Base-by-base conservation (phyloP, 2,113 vertebrate genomes). In the Megaptera novaeangliae region DNA sequence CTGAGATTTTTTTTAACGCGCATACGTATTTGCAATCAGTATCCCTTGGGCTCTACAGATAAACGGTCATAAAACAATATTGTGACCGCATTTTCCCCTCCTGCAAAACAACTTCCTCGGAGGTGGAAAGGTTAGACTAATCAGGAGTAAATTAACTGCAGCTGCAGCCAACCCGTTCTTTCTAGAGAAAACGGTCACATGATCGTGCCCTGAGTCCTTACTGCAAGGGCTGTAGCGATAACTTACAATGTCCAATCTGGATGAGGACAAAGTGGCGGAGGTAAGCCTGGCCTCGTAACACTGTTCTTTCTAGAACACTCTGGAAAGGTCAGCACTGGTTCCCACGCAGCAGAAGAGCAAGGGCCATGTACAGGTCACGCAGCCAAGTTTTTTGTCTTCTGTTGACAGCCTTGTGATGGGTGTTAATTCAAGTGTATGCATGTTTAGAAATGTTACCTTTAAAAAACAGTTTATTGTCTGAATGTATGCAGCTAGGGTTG, bases 121-220 rank as follows among this genome's bases (percentile, higher is more conserved):
- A 97, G 97, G 98, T 98, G 98, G 97, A 98, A 98, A 98, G 98
- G 98, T 98, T 97, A 98, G 96, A 83, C 98, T 98, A 98, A 99
- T 99, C 98, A 98, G 97, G 97, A 94, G 96, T 63, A 98, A 98
- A 99, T 99, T 97, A 99, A 97, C 97, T 97, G 61, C 99, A 99
- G 98, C 98, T 99, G 98, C 86, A 68, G 90, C 94, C 78, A 96
- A 81, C 87, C 84, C 20, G 75, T 69, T 13, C 78, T 61, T 25
- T 80, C 83, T n/a, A 20, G 71, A 97, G 98, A 98, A 98, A 98
- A 97, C 82, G 75, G 94, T 98, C 93, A 93, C 96, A 92, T 85
- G 97, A 95, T 88, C 92, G 71, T 15, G 29, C 82, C 41, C 55
- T 2, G 31, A 9, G 20, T 46, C 57, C 74, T 44, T 13, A 0